These are phyloP conservation scores for Silurus asotus DNA, from an alignment of 2,113 vertebrate species.

Conservation along the genomic window DNA sequence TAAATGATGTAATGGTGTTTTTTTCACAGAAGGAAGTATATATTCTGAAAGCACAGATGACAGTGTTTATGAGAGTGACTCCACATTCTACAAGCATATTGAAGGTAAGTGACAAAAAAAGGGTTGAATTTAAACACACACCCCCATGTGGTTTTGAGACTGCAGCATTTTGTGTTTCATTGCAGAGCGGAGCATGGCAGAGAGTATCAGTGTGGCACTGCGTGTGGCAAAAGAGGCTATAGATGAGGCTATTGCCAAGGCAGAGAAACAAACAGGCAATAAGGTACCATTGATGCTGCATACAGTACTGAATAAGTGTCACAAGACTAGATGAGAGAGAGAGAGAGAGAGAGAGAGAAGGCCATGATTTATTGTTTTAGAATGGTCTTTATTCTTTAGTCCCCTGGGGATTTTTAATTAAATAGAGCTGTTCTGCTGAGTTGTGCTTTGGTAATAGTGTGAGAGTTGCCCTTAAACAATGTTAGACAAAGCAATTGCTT, in stretches of 20 bases:
- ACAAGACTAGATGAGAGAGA: too few species aligned
- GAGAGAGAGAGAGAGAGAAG: too few species aligned
- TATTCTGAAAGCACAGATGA: slow-evolving; percentile 87
- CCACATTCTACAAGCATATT: slow-evolving; percentile 84
- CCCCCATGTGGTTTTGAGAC: neutral
- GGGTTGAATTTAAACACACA: neutral
- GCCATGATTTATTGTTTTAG: neutral
- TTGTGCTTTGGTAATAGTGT: neutral
- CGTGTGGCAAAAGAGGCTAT: slow-evolving; percentile 93
- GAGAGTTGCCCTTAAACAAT: neutral
- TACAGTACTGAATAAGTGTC: neutral
- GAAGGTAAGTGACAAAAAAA: slow-evolving; percentile 75
- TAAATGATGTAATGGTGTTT: neutral
- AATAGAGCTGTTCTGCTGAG: neutral
- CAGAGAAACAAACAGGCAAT: slow-evolving; percentile 79
- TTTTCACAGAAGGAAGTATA: slow-evolving; percentile 75
- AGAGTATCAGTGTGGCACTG: slow-evolving; percentile 85
- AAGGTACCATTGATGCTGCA: slow-evolving; percentile 73
- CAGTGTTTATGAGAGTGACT: slow-evolving; percentile 87
- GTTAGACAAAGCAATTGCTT: neutral
- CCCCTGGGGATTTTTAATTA: neutral
- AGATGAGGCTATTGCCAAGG: slow-evolving; percentile 92
- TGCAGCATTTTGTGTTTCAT: neutral
- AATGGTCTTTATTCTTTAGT: neutral
- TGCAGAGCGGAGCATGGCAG: slow-evolving; percentile 88